Percentiles rank a stretch among this genome's conserved stretches.
Conservation (phyloP, 1,140 invertebrate genomes). For the Drosophila burlai region DNA sequence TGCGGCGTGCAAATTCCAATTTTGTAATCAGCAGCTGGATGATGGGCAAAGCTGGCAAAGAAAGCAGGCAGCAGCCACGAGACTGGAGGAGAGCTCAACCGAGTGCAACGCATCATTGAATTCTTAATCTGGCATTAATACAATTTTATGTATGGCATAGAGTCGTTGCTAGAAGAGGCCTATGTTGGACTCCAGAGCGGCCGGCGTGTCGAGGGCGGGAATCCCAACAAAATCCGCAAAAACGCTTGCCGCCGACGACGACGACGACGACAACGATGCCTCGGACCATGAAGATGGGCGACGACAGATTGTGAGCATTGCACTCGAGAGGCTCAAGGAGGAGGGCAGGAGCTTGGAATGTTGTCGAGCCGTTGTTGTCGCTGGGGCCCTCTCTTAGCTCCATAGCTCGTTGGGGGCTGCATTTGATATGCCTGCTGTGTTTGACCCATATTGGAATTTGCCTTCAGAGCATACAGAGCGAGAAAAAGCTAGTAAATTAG, state of each 20-base stretch:
- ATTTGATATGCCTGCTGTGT: slow-evolving; percentile 82
- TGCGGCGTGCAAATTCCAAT: slow-evolving; percentile 77
- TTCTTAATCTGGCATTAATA: slow-evolving; percentile 84
- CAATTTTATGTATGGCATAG: slow-evolving; percentile 71
- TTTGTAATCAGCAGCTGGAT: slow-evolving; percentile 61
- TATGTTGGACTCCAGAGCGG: slow-evolving; percentile 7
- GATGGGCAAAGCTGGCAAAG: slow-evolving; percentile 2
- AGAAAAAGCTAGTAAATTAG: background rate
- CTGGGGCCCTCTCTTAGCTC: slow-evolving; percentile 6
- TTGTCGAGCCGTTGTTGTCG: slow-evolving; percentile 49
- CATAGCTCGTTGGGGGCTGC: slow-evolving; percentile 51
- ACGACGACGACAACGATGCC: slow-evolving; percentile 25
- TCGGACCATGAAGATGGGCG: slow-evolving; percentile 66
- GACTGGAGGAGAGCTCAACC: slow-evolving; percentile 19
- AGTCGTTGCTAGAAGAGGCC: slow-evolving; percentile 19
- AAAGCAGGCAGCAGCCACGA: slow-evolving; percentile 5
- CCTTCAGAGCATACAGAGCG: slow-evolving; percentile 36
- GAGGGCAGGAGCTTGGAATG: slow-evolving; percentile 49
- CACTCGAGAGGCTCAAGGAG: slow-evolving; percentile 31
- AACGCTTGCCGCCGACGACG: background rate
- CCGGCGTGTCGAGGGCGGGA: slow-evolving; percentile 46
- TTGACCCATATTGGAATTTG: slow-evolving; percentile 84
- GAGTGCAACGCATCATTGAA: slow-evolving; percentile 69
- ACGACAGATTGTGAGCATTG: slow-evolving; percentile 70
- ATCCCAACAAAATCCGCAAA: slow-evolving; percentile 75